These are phyloP conservation scores for Stictonetta naevosa DNA, from an alignment of 2,113 vertebrate species.

Conservation along the genomic window DNA sequence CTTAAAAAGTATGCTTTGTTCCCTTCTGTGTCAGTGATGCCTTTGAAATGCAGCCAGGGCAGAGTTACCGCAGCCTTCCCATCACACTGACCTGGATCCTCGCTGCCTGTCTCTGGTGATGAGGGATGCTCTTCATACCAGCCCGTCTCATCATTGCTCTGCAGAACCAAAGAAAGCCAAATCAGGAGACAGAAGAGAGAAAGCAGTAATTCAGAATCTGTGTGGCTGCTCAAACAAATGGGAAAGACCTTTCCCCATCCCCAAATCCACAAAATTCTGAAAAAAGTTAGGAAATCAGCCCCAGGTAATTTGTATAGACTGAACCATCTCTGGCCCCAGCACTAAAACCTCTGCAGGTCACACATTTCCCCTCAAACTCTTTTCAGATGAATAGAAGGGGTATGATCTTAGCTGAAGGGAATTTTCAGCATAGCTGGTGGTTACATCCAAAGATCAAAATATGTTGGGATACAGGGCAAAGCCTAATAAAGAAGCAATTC, in stretches of 20 bases:
- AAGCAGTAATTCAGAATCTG: neutral
- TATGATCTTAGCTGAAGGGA: constrained; percentile 27
- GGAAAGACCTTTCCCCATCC: neutral
- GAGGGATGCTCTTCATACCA: neutral
- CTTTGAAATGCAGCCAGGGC: constrained; percentile 23
- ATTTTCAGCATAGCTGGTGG: constrained; percentile 51
- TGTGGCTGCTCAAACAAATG: neutral
- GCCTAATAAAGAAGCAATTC: constrained; percentile 46
- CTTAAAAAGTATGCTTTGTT: constrained; percentile 11
- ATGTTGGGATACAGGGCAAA: constrained; percentile 17
- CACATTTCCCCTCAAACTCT: neutral
- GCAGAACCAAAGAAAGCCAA: neutral
- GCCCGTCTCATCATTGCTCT: rapidly evolving
- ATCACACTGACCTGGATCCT: neutral
- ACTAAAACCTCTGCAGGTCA: neutral
- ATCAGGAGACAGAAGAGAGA: neutral
- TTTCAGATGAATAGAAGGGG: neutral
- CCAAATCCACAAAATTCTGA: neutral
- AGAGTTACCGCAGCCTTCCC: neutral
- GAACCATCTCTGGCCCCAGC: neutral
- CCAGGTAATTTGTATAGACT: neutral
- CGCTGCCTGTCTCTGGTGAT: neutral
- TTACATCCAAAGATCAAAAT: constrained; percentile 38
- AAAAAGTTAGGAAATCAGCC: neutral
- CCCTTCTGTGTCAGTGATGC: neutral